Evolutionary conservation across 2,888 invertebrate species (phyloP), one percentile per base, ranked within the genome.

Genomic region (Cryptus viduatorius): DNA sequence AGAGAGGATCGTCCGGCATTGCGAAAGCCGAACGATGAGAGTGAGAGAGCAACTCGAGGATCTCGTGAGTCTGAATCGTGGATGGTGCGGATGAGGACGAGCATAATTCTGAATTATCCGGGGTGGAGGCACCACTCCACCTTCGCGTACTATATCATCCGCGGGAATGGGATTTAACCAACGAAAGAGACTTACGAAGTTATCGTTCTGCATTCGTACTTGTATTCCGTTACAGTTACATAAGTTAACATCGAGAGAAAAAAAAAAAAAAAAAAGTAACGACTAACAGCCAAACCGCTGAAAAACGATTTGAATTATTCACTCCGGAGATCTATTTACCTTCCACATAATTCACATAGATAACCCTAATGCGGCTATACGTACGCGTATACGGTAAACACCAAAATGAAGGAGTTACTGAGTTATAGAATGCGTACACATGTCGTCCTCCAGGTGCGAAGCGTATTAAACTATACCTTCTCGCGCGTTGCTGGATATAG

Each of bases 91-190:
- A 92, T 87, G 92, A 92, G 92, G 90, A 90, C 91, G 90, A 89
- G 90, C 92, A 93, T 93, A 92, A 93, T 92, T 93, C 92, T 92
- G 93, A 92, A 93, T 93, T 93, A 93, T 92, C 92, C 92, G 87
- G 89, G 89, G 88, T 90, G 90, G 88, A 90, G 29, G 24, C 29
- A 61, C 59, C 14, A 16, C 59, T 8, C 7, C 71, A 16, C 64
- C 59, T 42, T 69, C 48, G 1, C 71, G 68, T 73, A 50, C 46
- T 93, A 91, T 91, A 92, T 93, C 92, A 93, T 90, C 84, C 72
- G 82, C 64, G 48, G 78, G 88, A 87, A 90, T 90, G 87, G 91
- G 90, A 90, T 88, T 89, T 89, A 89, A 90, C 89, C 79, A 64
- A 77, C 72, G 61, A 61, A 67, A 72, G 84, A 81, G 69, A 59